phyloP scores from a whole-genome alignment of 2,888 invertebrate species.

The Ormyrus pomaceus region DNA sequence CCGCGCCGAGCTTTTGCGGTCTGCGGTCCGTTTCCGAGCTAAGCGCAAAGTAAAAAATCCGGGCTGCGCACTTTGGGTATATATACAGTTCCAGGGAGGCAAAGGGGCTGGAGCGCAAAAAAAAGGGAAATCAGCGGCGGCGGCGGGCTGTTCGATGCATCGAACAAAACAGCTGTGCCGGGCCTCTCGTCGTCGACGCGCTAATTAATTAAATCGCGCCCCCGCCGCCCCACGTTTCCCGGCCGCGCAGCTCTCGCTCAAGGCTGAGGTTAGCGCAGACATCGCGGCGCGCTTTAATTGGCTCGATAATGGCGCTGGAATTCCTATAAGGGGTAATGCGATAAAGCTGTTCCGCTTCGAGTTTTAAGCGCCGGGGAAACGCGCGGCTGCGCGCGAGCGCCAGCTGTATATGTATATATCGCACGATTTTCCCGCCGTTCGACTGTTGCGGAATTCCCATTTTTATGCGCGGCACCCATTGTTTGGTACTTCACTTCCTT shows the following conservation, averaged over 20 bases:
- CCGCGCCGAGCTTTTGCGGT: constrained; percentile 16
- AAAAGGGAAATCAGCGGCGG: not conserved
- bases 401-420: too few relatives aligned
- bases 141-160: constrained; percentile 16
- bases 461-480: too few relatives aligned
- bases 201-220: constrained; percentile 51
- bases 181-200: constrained; percentile 32
- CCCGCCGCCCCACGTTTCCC: not conserved
- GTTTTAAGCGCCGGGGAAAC: constrained; percentile 10
- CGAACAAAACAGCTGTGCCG: constrained; percentile 13
- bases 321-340: constrained; percentile 30
- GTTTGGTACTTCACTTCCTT: too few relatives aligned
- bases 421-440: too few relatives aligned
- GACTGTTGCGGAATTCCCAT: too few relatives aligned
- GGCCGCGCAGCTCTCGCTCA: not conserved
- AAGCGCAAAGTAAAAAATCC: not conserved
- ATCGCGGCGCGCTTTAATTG: constrained; percentile 42
- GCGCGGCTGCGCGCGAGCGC: too few relatives aligned
- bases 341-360: constrained; percentile 26
- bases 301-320: constrained; percentile 19
- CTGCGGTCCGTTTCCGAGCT: not conserved
- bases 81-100: not conserved
- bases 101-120: not conserved
- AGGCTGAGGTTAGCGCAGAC: constrained; percentile 37
- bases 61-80: not conserved